These are phyloP conservation scores for Parnassius orleans DNA, from an alignment of 2,888 invertebrate species.

Conservation along the genomic window DNA sequence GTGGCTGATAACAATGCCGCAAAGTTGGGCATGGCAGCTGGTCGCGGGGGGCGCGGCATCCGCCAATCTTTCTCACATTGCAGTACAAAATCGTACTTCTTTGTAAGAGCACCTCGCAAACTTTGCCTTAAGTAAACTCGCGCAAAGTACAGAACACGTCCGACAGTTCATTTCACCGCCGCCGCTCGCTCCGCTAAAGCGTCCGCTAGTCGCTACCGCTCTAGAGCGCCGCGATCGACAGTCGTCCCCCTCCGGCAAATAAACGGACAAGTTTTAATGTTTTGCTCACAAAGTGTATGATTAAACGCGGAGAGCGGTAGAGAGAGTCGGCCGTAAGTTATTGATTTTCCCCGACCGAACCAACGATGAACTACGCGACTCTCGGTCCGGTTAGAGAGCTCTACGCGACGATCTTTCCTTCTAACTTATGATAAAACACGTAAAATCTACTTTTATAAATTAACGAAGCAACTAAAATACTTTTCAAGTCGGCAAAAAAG, in stretches of 20 bases:
- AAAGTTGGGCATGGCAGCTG: conserved; percentile 55
- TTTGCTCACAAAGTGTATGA: conserved; percentile 82
- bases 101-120: conserved; percentile 77
- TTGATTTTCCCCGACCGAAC: conserved; percentile 80
- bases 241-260: conserved; percentile 74
- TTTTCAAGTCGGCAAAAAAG: conserved; percentile 45
- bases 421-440: conserved; percentile 46
- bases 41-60: conserved; percentile 54
- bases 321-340: conserved; percentile 81
- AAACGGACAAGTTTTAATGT: conserved; percentile 81
- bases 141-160: conserved; percentile 46
- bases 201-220: conserved; percentile 40
- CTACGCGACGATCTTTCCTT: conserved; percentile 53
- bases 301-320: conserved; percentile 80
- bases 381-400: conserved; percentile 58
- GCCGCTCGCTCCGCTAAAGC: conserved; percentile 43
- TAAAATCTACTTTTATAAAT: conserved; percentile 53
- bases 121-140: conserved; percentile 75
- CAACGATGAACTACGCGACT: conserved; percentile 72
- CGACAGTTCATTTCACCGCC: conserved; percentile 28
- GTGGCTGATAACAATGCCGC: conserved; percentile 69
- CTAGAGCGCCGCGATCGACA: conserved; percentile 44
- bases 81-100: conserved; percentile 76
- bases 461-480: conserved; percentile 40
- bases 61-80: conserved; percentile 70